These are phyloP conservation scores for Nerophis lumbriciformis DNA, from an alignment of 2,113 vertebrate genomes.

Conservation along the genomic window DNA sequence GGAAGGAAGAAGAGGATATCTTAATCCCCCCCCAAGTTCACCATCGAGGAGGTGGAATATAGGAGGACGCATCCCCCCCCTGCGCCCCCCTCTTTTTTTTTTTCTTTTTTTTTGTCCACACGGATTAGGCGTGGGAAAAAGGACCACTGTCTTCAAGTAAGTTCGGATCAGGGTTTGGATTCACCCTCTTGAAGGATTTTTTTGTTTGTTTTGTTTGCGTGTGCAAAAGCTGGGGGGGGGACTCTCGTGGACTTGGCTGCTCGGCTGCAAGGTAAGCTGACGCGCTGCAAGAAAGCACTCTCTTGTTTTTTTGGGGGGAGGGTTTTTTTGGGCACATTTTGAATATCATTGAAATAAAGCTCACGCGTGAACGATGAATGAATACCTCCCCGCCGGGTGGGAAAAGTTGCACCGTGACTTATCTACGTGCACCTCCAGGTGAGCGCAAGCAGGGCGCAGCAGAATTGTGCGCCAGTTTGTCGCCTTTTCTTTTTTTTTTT, in stretches of 20 bases:
- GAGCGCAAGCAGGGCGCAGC: slow-evolving; percentile 32
- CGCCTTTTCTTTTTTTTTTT: slow-evolving; percentile 9
- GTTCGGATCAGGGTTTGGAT: slow-evolving; percentile 37
- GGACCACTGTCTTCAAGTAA: slow-evolving; percentile 47
- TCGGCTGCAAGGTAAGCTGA: slow-evolving; percentile 65
- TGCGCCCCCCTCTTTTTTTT: background rate
- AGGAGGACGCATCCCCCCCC: background rate
- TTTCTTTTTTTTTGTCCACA: slow-evolving; percentile 1
- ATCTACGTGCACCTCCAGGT: slow-evolving; percentile 49
- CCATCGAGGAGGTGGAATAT: slow-evolving; percentile 4
- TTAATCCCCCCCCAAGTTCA: background rate
- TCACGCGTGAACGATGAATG: too few relatives aligned
- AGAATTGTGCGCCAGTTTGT: slow-evolving; percentile 56
- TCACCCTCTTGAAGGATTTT: slow-evolving; percentile 30
- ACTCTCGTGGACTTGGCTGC: slow-evolving; percentile 27
- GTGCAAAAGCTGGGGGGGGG: slow-evolving; percentile 4
- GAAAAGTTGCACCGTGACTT: background rate
- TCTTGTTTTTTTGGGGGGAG: background rate
- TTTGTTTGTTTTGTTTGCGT: slow-evolving; percentile 26
- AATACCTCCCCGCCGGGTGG: too few relatives aligned
- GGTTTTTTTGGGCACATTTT: background rate
- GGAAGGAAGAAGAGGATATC: background rate
- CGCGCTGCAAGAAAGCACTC: too few relatives aligned
- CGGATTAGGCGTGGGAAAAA: slow-evolving; percentile 17
- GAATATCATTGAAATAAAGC: too few relatives aligned